Evolutionary conservation across 2,888 invertebrate genomes (phyloP).

Genomic region (Phasia obesa): DNA sequence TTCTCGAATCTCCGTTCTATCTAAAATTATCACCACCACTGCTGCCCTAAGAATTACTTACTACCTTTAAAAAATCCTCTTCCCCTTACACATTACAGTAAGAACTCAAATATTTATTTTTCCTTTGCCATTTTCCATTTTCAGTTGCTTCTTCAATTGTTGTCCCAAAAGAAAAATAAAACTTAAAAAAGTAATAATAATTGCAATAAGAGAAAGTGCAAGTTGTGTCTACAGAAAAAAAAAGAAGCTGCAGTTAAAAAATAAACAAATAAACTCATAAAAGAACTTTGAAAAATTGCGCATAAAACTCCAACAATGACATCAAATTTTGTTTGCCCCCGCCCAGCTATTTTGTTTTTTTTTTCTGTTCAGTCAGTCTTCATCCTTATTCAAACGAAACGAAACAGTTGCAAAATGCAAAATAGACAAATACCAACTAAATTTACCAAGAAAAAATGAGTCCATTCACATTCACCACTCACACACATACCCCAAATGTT

Average conservation of each 20-base stretch:
- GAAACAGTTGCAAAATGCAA: conserved; percentile 59
- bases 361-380: no score
- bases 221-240: conserved; percentile 31
- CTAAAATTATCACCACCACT: no score
- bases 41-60: neutral
- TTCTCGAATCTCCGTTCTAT: no score
- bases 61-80: neutral
- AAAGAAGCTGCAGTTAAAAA: conserved; percentile 37
- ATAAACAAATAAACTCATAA: conserved; percentile 5
- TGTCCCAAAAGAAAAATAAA: conserved; percentile 38
- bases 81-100: neutral
- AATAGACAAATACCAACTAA: conserved; percentile 49
- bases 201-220: conserved; percentile 70
- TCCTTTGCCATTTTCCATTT: neutral
- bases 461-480: neutral
- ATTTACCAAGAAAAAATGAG: conserved; percentile 38
- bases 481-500: conserved; percentile 13
- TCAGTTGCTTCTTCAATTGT: neutral
- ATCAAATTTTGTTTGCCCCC: conserved; percentile 1
- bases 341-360: neutral
- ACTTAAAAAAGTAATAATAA: conserved; percentile 33
- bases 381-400: conserved; percentile 3
- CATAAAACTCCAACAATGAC: conserved; percentile 40
- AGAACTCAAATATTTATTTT: neutral
- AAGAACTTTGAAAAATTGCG: conserved; percentile 27